Percentiles rank a stretch among this genome's conserved stretches.
Evolutionary conservation across 2,888 invertebrate genomes (phyloP).

Genomic region (Rhagophthalmus giganteus): DNA sequence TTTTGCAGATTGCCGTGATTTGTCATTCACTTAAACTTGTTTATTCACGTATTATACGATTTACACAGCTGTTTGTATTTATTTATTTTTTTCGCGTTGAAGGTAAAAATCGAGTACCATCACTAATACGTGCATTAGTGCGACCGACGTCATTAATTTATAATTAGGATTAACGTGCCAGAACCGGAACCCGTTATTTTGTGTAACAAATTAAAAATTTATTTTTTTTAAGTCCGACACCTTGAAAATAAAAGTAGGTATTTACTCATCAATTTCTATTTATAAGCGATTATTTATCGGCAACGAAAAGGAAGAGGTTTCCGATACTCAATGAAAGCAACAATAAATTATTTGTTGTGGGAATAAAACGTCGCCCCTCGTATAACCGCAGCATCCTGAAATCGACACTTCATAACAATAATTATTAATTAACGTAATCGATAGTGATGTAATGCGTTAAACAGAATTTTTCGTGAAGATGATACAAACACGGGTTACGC

Average conservation of each 20-base stretch:
- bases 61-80: not conserved
- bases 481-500: constrained; percentile 23
- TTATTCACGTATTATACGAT: not conserved
- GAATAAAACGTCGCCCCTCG: not conserved
- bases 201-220: too few species aligned
- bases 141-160: not conserved
- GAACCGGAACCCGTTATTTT: not conserved
- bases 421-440: constrained; percentile 27
- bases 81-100: too few species aligned
- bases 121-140: not conserved
- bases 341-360: constrained; percentile 7
- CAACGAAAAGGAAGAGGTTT: constrained; percentile 15
- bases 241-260: constrained; percentile 7
- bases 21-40: not conserved
- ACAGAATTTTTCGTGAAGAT: constrained; percentile 14
- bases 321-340: not conserved
- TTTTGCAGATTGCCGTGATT: not conserved
- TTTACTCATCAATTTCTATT: constrained; percentile 25
- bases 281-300: constrained; percentile 25
- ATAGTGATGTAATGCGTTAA: constrained; percentile 26
- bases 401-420: constrained; percentile 19
- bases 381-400: constrained; percentile 27
- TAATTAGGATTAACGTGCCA: not conserved
- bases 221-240: too few species aligned
- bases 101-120: not conserved